Evolutionary conservation across 2,888 invertebrate genomes (phyloP), one percentile per base, ranked within the genome.

Genomic region (Cotesia congregata): DNA sequence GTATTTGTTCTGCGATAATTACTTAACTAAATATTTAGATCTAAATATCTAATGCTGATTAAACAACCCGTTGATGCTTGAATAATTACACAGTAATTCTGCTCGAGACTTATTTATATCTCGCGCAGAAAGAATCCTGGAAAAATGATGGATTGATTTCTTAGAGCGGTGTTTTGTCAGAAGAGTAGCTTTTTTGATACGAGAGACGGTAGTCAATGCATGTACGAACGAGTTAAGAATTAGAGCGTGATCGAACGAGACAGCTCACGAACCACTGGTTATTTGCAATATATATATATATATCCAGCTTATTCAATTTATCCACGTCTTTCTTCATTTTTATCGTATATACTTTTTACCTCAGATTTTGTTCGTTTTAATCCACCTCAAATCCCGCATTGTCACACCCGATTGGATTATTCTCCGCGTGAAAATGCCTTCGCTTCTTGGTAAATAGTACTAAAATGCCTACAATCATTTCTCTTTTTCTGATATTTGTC

Each of bases 211-310:
- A 62, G 62, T 62, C 15, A 62, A 62, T 62, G 6, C 20, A 62
- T 62, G 72, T 78, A 78, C 75, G 76, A 73, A 75, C 75, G 73
- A 65, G 67, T n/a, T 61, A 77, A 68, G 76, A 80, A 80, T 80
- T 80, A 77, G 80, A 80, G 80, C 80, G 79, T 78, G 79, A 80
- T 77, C 76, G 30, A 70, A 17, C 76, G 67, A 76, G 77, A 76
- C 73, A 75, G 71, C 76, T 76, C 76, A 30, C 38, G 74, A 59
- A 41, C 38, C 65, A 30, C 59, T 76, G 71, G 38, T 40, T 50
- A 39, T 61, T 7, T 7, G 61, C 17, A 15, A 17, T 39, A 39
- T 38, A 30, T 30, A 30, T 30, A 30, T 30, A 30, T 30, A 61
- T 61, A 39, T 71, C 61, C 40, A 71, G n/a, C 71, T n/a, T 71